Evolutionary conservation across 1,140 invertebrate species (phyloP).

Genomic region (Pseudobourletiella spinata): DNA sequence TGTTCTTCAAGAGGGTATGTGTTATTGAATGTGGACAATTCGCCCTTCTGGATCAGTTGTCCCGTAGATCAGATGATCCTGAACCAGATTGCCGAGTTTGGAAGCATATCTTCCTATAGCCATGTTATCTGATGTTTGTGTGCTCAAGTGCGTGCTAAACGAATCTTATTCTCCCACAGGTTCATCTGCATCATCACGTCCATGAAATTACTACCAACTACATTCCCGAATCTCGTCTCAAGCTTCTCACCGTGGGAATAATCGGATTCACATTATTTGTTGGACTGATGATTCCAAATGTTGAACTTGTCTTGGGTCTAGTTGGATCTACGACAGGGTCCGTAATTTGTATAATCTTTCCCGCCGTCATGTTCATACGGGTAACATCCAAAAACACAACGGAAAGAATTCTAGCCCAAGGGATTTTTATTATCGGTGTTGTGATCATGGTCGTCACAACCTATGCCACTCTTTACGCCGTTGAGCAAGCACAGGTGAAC

Average conservation of each 20-base stretch:
- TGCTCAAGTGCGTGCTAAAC: too few relatives aligned
- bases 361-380: constrained; percentile 55
- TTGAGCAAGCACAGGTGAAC: constrained; percentile 48
- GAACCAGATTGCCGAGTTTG: too few relatives aligned
- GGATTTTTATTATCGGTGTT: constrained; percentile 53
- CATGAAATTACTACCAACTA: constrained; percentile 48
- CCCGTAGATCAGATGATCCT: too few relatives aligned
- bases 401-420: constrained; percentile 37
- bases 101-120: too few relatives aligned
- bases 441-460: constrained; percentile 75
- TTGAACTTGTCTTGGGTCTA: constrained; percentile 84
- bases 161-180: too few relatives aligned
- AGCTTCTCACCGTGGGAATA: constrained; percentile 66
- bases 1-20: constrained; percentile 79
- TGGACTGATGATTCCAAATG: constrained; percentile 71
- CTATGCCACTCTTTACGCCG: constrained; percentile 70
- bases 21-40: too few relatives aligned
- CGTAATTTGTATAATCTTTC: constrained; percentile 86
- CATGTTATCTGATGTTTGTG: too few relatives aligned
- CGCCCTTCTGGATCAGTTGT: too few relatives aligned
- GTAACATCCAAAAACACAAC: constrained; percentile 44
- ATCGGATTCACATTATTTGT: constrained; percentile 62
- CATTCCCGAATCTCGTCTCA: constrained; percentile 71
- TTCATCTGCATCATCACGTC: constrained; percentile 40
- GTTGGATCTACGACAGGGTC: constrained; percentile 91